Evolutionary conservation across 2,113 vertebrate genomes (phyloP).

Genomic region (Hippolais icterina): DNA sequence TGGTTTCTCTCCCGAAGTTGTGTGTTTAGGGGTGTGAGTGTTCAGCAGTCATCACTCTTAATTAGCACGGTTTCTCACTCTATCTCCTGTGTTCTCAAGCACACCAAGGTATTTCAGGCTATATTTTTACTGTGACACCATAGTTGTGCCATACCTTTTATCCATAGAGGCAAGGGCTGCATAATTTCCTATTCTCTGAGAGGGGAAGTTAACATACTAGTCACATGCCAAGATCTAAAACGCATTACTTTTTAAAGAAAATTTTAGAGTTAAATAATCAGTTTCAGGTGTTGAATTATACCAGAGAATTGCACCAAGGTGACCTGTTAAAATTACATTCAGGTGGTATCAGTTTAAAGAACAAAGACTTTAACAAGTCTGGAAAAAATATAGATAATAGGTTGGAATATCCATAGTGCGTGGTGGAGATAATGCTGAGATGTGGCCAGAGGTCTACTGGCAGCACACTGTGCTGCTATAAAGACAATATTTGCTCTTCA

Average conservation of each 20-base stretch:
- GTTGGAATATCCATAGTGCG: not conserved
- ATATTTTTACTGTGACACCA: not conserved
- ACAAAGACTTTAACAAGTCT: not conserved
- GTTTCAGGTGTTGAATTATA: not conserved
- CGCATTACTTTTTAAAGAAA: not conserved
- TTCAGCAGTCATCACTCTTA: not conserved
- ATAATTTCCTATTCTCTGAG: rapidly evolving
- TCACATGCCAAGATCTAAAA: not conserved
- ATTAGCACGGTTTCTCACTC: not conserved
- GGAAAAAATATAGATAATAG: not conserved
- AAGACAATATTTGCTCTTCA: not conserved
- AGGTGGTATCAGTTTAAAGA: not conserved
- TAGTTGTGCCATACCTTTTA: not conserved
- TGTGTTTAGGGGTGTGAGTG: not conserved
- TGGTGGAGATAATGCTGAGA: not conserved
- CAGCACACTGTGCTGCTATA: not conserved
- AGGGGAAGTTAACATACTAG: not conserved
- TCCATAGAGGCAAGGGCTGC: not conserved
- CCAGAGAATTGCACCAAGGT: not conserved
- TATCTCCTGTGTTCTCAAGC: not conserved
- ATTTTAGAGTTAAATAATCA: not conserved
- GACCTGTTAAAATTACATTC: not conserved
- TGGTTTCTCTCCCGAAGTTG: not conserved
- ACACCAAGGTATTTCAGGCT: not conserved
- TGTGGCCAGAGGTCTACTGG: not conserved